Base-by-base conservation (phyloP, 53 echinoderm and acorn worm genomes). In the Astropecten irregularis region DNA sequence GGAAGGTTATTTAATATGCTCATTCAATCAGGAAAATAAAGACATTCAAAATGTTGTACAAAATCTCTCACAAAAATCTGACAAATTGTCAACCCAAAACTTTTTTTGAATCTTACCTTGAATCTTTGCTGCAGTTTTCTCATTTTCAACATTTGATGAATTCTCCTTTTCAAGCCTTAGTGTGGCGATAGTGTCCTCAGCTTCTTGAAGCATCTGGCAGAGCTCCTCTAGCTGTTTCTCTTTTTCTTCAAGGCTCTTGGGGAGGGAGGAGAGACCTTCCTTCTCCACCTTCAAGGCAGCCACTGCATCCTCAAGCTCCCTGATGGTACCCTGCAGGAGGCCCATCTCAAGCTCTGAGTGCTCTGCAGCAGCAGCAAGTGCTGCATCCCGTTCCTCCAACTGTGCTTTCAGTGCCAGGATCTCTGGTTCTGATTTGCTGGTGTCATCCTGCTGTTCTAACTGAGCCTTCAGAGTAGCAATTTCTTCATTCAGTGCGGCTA, bases 321-420 rank as follows among this genome's bases (percentile, higher is more conserved):
- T 0, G 38, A 64, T 36, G 64, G 64, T 64, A 7, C 19, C 64
- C 64, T 34, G 64, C n/a, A 64, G n/a, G n/a, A 34, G 30, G 36
- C 18, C 18, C 14, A 9, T 36, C 20, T 64, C 64, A 0, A 15
- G 30, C 19, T 2, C 35, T 36, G 36, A 64, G 14, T 34, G 16
- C 35, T 64, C 35, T 0, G 64, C 3, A 20, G 64, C 39, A 13
- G n/a, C 36, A 0, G 64, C 29, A 20, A 64, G 64, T 34, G 64
- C 64, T 7, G 33, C 37, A 37, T n/a, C 37, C 6, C 35, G 64
- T 36, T 64, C 64, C 64, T 64, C 35, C 58, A 74, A 57, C 42
- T 74, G 55, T 14, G 55, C 55, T 26, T 38, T 74, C 57, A 58
- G 25, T 14, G 74, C 58, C 44, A 68, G 28, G 27, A 68, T 68